phyloP scores from a whole-genome alignment of 2,797 vertebrate species.

The Alosa sapidissima region DNA sequence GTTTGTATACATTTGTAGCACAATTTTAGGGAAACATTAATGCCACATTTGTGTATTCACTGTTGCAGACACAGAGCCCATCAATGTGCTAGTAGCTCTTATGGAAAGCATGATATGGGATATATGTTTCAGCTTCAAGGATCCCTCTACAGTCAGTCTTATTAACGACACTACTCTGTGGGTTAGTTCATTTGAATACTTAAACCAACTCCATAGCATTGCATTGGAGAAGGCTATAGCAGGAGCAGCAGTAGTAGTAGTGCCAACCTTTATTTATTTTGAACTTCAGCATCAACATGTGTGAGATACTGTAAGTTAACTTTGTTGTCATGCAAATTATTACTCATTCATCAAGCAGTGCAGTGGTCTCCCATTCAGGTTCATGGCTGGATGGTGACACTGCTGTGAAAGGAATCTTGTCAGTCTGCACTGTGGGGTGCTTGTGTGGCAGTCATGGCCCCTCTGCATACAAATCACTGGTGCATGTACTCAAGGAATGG shows the following conservation, averaged over 20 bases:
- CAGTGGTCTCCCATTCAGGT: not conserved
- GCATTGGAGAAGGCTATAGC: not conserved
- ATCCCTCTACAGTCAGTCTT: not conserved
- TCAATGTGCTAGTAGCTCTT: not conserved
- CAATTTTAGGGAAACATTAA: not conserved
- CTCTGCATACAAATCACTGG: slow-evolving; percentile 16
- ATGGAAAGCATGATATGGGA: not conserved
- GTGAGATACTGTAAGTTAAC: not conserved
- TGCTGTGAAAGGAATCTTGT: not conserved
- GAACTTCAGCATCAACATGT: not conserved
- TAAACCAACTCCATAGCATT: not conserved
- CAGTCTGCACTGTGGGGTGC: slow-evolving; percentile 25
- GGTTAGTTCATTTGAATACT: not conserved
- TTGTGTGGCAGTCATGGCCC: not conserved
- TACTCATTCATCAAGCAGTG: slow-evolving; percentile 27
- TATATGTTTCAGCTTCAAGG: slow-evolving; percentile 4
- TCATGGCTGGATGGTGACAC: not conserved
- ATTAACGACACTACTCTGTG: not conserved
- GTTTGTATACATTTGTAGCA: not conserved
- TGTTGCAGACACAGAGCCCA: not conserved
- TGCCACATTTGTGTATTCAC: not conserved
- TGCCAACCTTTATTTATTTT: not conserved
- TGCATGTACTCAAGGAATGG: not conserved
- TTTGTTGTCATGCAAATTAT: not conserved
- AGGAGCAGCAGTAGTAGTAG: no score